A percentile compares a stretch with the other conserved stretches of the same genome.
Conservation (phyloP, 2,797 vertebrate species). For the Acanthurus leucopareius region DNA sequence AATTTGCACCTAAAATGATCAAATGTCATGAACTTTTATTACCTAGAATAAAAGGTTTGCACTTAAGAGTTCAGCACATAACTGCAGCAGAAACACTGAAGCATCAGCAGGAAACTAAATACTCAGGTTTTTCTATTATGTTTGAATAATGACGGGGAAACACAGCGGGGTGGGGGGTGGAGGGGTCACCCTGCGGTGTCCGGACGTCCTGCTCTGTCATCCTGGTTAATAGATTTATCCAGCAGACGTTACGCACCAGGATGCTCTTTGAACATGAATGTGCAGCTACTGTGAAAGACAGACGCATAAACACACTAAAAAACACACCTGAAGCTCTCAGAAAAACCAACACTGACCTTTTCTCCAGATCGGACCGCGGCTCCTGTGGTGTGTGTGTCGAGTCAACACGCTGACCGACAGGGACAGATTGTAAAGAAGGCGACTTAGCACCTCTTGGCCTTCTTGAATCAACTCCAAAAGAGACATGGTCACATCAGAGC, state of each 20-base stretch:
- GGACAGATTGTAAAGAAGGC: conserved; percentile 42
- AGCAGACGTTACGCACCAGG: conserved; percentile 13
- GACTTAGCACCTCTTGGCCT: conserved; percentile 36
- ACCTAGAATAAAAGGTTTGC: too few species aligned
- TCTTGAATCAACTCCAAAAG: conserved; percentile 58
- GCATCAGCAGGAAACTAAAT: conserved; percentile 23
- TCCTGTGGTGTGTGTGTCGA: conserved; percentile 33
- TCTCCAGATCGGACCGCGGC: neutral
- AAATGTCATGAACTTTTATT: neutral
- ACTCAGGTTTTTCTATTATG: conserved; percentile 15
- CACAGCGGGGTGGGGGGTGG: conserved; percentile 15
- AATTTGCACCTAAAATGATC: neutral
- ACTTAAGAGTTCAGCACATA: neutral
- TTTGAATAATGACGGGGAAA: conserved; percentile 35
- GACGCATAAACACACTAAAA: too few species aligned
- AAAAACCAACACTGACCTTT: conserved; percentile 63
- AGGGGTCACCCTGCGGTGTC: conserved; percentile 12
- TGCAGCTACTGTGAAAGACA: neutral
- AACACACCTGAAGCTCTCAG: neutral
- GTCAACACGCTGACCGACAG: conserved; percentile 57
- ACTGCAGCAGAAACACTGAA: neutral
- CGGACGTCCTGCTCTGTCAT: conserved; percentile 61
- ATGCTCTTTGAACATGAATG: neutral
- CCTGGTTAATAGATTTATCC: conserved; percentile 43
- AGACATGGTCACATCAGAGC: conserved; percentile 48